Base-by-base conservation (phyloP, 2,888 invertebrate genomes). In the Andrena haemorrhoa region DNA sequence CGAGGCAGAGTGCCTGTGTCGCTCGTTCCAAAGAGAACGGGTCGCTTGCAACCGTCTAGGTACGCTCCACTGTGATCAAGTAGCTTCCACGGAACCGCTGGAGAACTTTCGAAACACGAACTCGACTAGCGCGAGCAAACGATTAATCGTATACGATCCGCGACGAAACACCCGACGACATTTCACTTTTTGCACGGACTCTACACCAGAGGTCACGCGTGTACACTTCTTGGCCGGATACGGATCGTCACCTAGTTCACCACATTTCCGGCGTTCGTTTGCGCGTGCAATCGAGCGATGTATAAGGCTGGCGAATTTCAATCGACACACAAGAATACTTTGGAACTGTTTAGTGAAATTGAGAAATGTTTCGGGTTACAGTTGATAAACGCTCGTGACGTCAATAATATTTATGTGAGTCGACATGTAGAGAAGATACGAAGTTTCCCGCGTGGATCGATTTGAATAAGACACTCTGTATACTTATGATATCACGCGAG, bases 151-250 rank as follows among this genome's bases (percentile, higher is more conserved):
- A 64, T 10, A 16, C 31, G n/a, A 49, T 56, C 47, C 12, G 33
- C 31, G 41, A 20, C 12, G 68, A n/a, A 29, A 41, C 78, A 23
- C 26, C 4, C 10, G 6, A 35, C 56, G 49, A 20, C 2, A 5
- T 35, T 58, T 31, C 63, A 29, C n/a, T 5, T 73, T 64, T 64
- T 35, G 10, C 26, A 60, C 29, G 10, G 10, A n/a, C 29, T 41
- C 26, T 20, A 35, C 66, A 73, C 78, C 20, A 78, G 80, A 78
- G 63, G 78, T 81, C 80, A 69, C 35, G 8, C 58, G n/a, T 63
- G 69, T 51, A 69, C 60, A 63, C 26, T 77, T 80, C 41, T 56
- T 31, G 10, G 12, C 70, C 78, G 72, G 78, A 64, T 31, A 2
- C 8, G 26, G 10, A 58, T 51, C 31, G 56, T 72, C 41, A 68